These are phyloP conservation scores for Circaetus gallicus DNA, from an alignment of 2,113 vertebrate species.

Conservation along the genomic window DNA sequence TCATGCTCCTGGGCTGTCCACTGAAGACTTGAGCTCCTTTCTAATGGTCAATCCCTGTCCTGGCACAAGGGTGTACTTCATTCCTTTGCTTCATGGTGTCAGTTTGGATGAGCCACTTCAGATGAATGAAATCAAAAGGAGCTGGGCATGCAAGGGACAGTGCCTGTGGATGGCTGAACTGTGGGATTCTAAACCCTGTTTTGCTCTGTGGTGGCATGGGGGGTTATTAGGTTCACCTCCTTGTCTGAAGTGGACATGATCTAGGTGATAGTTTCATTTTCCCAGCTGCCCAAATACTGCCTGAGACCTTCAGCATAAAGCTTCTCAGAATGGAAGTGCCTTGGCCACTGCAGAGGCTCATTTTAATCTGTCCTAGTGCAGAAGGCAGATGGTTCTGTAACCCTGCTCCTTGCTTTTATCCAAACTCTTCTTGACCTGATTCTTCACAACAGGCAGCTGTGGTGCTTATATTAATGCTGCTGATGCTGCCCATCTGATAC, in stretches of 20 bases:
- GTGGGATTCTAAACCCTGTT: neutral
- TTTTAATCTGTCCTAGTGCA: neutral
- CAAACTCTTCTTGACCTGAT: neutral
- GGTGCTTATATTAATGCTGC: neutral
- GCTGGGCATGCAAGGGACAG: neutral
- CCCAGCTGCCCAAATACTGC: neutral
- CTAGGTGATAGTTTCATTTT: neutral
- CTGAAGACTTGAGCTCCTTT: neutral
- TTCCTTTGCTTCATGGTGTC: neutral
- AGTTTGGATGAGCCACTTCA: neutral
- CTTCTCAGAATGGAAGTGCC: neutral
- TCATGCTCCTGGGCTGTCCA: too few relatives aligned
- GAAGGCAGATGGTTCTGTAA: neutral
- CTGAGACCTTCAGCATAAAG: neutral
- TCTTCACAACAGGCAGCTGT: neutral
- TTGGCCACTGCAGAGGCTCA: neutral
- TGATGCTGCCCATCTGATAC: neutral
- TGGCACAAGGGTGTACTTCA: accelerated
- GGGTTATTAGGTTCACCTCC: neutral
- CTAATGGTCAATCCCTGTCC: too few relatives aligned
- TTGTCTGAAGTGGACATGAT: neutral
- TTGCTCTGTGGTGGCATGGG: neutral
- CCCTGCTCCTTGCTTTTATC: neutral
- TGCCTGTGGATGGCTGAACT: neutral
- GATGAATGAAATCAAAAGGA: neutral